A percentile compares a stretch with the other conserved stretches of the same genome.
Conservation (phyloP, 2,113 vertebrate genomes). For the Ptilonorhynchus violaceus region DNA sequence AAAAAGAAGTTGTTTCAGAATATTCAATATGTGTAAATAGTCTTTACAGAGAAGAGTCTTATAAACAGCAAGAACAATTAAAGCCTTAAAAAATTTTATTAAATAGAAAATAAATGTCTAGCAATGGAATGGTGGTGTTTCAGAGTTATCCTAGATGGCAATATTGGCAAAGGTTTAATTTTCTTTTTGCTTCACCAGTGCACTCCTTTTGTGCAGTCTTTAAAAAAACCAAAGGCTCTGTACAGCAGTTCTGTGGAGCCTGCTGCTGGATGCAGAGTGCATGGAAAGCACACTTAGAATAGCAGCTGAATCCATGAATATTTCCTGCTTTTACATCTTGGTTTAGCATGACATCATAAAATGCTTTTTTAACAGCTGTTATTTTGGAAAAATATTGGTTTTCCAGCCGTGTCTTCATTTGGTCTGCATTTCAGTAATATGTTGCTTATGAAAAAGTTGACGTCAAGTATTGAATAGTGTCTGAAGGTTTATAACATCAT, state of each 20-base stretch:
- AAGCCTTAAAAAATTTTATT: not conserved
- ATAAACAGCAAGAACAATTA: not conserved
- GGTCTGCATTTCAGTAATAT: not conserved
- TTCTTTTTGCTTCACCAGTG: not conserved
- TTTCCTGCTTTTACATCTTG: not conserved
- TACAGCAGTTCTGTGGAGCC: not conserved
- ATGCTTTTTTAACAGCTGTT: conserved; percentile 8
- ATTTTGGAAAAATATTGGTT: conserved; percentile 7
- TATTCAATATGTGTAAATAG: not conserved
- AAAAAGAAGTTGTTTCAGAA: not conserved
- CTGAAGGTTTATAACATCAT: not conserved
- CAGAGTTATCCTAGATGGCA: not conserved
- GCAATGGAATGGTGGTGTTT: not conserved
- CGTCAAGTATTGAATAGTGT: not conserved
- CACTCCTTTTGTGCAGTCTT: not conserved
- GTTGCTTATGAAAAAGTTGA: not conserved
- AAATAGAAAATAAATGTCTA: not conserved
- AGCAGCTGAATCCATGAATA: not conserved
- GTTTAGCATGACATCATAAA: not conserved
- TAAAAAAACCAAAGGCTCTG: not conserved
- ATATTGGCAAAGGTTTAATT: not conserved
- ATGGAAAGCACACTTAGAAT: not conserved
- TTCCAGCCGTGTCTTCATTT: not conserved
- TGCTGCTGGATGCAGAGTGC: not conserved
- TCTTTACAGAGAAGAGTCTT: not conserved